These are phyloP conservation scores for Uropsilus gracilis DNA, from an alignment of 2,113 vertebrate species.

Conservation along the genomic window DNA sequence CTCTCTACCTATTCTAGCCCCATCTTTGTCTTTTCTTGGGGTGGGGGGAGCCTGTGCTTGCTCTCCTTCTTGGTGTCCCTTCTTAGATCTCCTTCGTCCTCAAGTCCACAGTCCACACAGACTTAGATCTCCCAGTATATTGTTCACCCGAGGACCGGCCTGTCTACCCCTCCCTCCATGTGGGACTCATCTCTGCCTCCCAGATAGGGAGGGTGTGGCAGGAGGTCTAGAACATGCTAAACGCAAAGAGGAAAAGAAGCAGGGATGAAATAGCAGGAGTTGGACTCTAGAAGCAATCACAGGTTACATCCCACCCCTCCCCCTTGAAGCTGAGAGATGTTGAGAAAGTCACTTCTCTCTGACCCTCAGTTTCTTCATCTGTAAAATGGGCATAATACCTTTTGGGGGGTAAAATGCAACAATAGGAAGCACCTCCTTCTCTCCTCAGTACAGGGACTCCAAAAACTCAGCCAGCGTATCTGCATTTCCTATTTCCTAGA, in stretches of 20 bases:
- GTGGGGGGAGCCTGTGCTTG: background rate
- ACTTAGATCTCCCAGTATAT: background rate
- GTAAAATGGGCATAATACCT: background rate
- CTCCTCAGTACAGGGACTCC: background rate
- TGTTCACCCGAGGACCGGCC: fast-evolving
- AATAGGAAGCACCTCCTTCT: background rate
- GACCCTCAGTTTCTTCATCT: background rate
- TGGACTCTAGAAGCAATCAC: background rate
- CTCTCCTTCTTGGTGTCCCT: background rate
- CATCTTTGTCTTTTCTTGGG: background rate
- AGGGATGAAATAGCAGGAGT: background rate
- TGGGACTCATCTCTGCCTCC: background rate
- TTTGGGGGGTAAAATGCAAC: background rate
- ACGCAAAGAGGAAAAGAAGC: background rate
- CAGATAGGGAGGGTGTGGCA: fast-evolving
- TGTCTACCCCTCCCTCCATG: fast-evolving
- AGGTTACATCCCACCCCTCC: background rate
- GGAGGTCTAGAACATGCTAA: background rate
- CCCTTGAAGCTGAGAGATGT: background rate
- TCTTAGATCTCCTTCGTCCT: background rate
- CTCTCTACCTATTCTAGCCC: background rate
- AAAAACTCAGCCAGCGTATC: background rate
- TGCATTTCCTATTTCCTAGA: background rate
- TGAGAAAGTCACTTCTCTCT: background rate
- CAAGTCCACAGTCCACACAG: background rate